A percentile compares a stretch with the other conserved stretches of the same genome.
phyloP scores from a whole-genome alignment of 2,888 invertebrate genomes.

The Melipona beecheii region DNA sequence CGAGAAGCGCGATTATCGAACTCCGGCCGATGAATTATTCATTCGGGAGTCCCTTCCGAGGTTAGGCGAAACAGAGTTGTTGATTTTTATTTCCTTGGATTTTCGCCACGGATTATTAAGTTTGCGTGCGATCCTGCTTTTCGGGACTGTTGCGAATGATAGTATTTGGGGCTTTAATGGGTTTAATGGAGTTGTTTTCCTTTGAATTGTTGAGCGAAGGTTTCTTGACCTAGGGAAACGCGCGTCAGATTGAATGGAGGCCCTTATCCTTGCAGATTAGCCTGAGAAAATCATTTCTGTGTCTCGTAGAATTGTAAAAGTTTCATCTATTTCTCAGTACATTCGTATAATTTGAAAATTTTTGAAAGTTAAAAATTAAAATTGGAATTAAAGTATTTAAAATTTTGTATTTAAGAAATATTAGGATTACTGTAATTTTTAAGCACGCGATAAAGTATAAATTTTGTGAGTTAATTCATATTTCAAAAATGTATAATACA shows the following conservation, averaged over 20 bases:
- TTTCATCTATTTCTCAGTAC: too few species aligned
- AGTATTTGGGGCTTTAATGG: not conserved
- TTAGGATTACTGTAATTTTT: too few species aligned
- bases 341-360: too few species aligned
- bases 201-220: not conserved
- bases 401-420: too few species aligned
- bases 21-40: conserved; percentile 49
- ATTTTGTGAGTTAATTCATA: too few species aligned
- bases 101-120: not conserved
- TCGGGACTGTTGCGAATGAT: not conserved
- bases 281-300: not conserved
- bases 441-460: too few species aligned
- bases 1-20: conserved; percentile 6
- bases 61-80: not conserved
- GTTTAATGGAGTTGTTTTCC: not conserved
- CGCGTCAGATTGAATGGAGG: not conserved
- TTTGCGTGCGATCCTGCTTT: not conserved
- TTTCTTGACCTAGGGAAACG: not conserved
- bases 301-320: not conserved
- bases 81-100: not conserved
- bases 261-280: not conserved
- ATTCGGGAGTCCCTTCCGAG: not conserved
- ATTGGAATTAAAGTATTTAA: too few species aligned
- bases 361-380: too few species aligned
- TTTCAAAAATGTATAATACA: too few species aligned